Conservation (phyloP, 2,888 invertebrate genomes). For the Malthinus flaveolus region DNA sequence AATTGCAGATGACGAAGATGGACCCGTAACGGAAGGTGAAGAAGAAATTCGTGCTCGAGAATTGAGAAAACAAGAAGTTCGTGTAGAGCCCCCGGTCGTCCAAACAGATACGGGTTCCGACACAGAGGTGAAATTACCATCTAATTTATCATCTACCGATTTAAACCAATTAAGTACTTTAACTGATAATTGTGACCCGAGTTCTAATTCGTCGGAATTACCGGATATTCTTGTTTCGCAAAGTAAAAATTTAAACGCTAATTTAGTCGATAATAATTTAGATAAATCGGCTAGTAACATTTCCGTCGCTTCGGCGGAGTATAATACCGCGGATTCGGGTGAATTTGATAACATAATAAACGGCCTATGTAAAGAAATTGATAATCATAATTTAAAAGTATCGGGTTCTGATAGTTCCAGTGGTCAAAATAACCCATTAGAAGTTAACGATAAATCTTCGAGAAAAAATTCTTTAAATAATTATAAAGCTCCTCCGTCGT, state of each 20-base stretch:
- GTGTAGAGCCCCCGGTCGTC: constrained; percentile 63
- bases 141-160: constrained; percentile 36
- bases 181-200: constrained; percentile 7
- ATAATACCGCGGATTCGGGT: constrained; percentile 50
- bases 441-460: background rate
- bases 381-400: constrained; percentile 13
- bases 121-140: constrained; percentile 67
- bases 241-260: constrained; percentile 42
- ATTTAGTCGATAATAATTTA: constrained; percentile 26
- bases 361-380: constrained; percentile 8
- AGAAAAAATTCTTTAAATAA: background rate
- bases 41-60: constrained; percentile 70
- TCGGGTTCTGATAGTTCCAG: background rate
- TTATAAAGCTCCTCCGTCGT: background rate
- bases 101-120: constrained; percentile 70
- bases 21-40: constrained; percentile 75
- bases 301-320: constrained; percentile 47
- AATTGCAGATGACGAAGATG: constrained; percentile 64
- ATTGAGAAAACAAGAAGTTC: constrained; percentile 68
- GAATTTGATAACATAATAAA: constrained; percentile 11
- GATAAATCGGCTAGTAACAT: constrained; percentile 46
- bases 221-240: constrained; percentile 38
- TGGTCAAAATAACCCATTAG: background rate
- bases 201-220: constrained; percentile 22
- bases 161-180: constrained; percentile 10